Conservation (phyloP, 2,797 vertebrate genomes). For the Gambelia wislizenii region DNA sequence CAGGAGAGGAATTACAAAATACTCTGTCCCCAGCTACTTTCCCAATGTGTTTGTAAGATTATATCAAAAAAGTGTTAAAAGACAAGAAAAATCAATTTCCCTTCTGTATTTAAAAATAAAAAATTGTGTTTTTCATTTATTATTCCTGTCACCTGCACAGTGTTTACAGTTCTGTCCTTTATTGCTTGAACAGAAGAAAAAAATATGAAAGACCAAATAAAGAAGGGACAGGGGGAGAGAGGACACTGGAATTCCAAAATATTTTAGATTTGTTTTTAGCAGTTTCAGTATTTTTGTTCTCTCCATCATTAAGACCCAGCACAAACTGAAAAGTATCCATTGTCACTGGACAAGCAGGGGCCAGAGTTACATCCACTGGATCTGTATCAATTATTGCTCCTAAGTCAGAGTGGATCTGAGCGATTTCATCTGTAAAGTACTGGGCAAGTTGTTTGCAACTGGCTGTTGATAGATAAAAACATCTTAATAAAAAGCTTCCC, state of each 20-base stretch:
- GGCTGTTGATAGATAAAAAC: no score
- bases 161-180: background rate
- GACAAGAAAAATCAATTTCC: background rate
- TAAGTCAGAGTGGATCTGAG: no score
- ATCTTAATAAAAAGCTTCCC: no score
- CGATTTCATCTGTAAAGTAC: no score
- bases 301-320: background rate
- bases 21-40: background rate
- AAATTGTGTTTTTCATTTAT: background rate
- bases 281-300: background rate
- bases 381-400: no score
- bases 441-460: no score
- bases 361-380: no score
- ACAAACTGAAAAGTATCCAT: no score
- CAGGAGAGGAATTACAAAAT: background rate
- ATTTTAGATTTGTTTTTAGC: background rate
- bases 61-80: conserved; percentile 2
- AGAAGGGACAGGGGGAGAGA: background rate
- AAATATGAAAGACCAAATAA: background rate
- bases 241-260: background rate
- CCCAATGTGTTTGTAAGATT: background rate
- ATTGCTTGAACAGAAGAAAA: background rate
- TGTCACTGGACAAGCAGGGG: no score
- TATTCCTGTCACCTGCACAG: background rate
- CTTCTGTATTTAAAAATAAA: conserved; percentile 12